Conservation (phyloP, 2,888 invertebrate species). For the Latrodectus elegans region DNA sequence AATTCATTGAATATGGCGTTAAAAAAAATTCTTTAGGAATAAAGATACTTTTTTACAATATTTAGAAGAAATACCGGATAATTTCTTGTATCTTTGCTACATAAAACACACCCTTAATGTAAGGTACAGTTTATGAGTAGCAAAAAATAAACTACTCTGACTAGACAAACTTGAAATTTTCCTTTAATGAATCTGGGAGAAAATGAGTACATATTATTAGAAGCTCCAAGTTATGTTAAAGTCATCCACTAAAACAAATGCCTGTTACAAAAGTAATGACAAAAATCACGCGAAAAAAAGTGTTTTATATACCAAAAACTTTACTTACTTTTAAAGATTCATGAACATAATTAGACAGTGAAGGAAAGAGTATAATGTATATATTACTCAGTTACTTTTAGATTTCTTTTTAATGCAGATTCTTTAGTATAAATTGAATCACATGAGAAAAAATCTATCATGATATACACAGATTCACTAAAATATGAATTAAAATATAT, state of each 20-base stretch:
- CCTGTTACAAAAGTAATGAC: not conserved
- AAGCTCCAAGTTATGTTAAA: not conserved
- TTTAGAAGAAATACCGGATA: not conserved
- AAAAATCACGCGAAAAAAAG: not conserved
- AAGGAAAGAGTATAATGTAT: too few relatives aligned
- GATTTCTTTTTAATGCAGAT: too few relatives aligned
- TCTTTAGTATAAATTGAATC: too few relatives aligned
- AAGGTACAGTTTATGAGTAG: slow-evolving; percentile 64
- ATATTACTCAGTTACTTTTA: too few relatives aligned
- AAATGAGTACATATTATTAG: not conserved
- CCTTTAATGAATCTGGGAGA: not conserved
- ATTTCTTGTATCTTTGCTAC: slow-evolving; percentile 35
- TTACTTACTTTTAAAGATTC: too few relatives aligned
- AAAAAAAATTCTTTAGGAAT: not conserved
- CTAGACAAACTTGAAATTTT: slow-evolving; percentile 48
- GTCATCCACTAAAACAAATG: not conserved
- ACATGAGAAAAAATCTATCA: too few relatives aligned
- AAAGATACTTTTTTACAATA: too few relatives aligned
- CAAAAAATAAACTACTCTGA: slow-evolving; percentile 61
- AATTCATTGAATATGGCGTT: not conserved
- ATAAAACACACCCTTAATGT: slow-evolving; percentile 61
- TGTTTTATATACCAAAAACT: too few relatives aligned
- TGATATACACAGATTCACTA: too few relatives aligned
- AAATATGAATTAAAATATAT: too few relatives aligned
- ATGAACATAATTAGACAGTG: too few relatives aligned